These are phyloP conservation scores for Eustalomyia histrio DNA, from an alignment of 2,888 invertebrate species.

Conservation along the genomic window DNA sequence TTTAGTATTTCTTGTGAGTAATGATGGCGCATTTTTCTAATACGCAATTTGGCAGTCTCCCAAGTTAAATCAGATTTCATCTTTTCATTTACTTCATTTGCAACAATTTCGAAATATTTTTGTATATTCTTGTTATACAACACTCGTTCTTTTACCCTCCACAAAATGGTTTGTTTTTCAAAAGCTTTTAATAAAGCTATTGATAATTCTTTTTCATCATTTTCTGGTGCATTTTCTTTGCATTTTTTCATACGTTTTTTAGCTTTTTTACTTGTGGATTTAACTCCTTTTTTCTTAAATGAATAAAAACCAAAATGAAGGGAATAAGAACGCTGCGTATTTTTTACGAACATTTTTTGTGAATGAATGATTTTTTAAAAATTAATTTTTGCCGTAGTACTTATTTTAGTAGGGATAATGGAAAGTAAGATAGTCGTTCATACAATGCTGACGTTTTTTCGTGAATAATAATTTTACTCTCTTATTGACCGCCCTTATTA, in stretches of 20 bases:
- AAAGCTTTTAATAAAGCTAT: slow-evolving; percentile 10
- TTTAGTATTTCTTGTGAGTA: slow-evolving; percentile 12
- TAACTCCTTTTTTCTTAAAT: neutral
- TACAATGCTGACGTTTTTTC: no score
- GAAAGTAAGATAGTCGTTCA: no score
- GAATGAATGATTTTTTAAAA: no score
- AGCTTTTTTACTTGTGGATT: neutral
- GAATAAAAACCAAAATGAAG: no score
- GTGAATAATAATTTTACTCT: no score
- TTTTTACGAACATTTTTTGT: neutral
- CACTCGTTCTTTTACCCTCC: slow-evolving; percentile 2
- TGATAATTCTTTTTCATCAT: slow-evolving; percentile 17
- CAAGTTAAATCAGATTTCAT: slow-evolving; percentile 15
- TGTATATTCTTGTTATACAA: neutral
- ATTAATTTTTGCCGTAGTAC: no score
- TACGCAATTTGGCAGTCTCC: slow-evolving; percentile 4
- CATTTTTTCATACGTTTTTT: neutral
- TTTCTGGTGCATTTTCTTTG: neutral
- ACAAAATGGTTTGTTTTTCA: slow-evolving; percentile 12
- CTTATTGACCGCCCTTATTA: no score
- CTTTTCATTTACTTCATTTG: slow-evolving; percentile 28
- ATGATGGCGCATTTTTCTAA: slow-evolving; percentile 3
- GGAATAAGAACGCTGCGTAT: neutral
- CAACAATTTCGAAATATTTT: slow-evolving; percentile 13
- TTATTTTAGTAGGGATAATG: no score